Base-by-base conservation (phyloP, 2,888 invertebrate genomes). In the Drosophila cognata region DNA sequence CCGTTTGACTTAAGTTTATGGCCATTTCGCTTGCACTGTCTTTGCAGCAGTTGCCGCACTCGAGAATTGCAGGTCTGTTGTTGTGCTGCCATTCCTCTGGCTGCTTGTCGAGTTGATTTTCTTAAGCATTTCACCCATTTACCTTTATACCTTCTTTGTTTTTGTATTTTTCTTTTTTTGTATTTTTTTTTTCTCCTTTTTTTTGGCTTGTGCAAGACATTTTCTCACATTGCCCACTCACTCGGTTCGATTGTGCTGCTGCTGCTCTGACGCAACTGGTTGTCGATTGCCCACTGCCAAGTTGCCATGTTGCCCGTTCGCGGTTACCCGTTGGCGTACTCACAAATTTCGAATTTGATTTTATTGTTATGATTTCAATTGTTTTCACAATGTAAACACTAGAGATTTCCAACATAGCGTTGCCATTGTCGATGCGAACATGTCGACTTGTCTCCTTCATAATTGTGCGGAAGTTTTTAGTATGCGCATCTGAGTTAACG, bases 121-220 rank as follows among this genome's bases (percentile, higher is more conserved):
- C 90, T 84, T 86, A 83, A 91, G 89, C 84, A 87, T 85, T 91
- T 85, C 85, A 82, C 76, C 87, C 87, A 91, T 90, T 89, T 89
- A 85, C 89, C 88, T 88, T 88, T 80, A 84, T 78, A 71, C 75
- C 55, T 28, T 55, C 36, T 55, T 28, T 55, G 25, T 13, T 36
- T 28, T 55, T 55, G 18, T 46, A 16, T 46, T 11, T 28, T 18
- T 31, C 7, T 6, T 48, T 28, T 28, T 28, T 28, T 28, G 4
- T 28, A 5, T 33, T 33, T 51, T 25, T 13, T 8, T 18, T 2
- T 52, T 35, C 10, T 16, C 21, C 21, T 21, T 21, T 5, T 65
- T 74, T 69, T 64, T 69, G 84, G 67, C 81, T 87, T 80, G 81
- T 86, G 81, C 89, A 88, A 70, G 66, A 83, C 77, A 86, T 88